Evolutionary conservation across 35 echinoderm and acorn worm species (phyloP).

Genomic region (Holothuria glaberrima): DNA sequence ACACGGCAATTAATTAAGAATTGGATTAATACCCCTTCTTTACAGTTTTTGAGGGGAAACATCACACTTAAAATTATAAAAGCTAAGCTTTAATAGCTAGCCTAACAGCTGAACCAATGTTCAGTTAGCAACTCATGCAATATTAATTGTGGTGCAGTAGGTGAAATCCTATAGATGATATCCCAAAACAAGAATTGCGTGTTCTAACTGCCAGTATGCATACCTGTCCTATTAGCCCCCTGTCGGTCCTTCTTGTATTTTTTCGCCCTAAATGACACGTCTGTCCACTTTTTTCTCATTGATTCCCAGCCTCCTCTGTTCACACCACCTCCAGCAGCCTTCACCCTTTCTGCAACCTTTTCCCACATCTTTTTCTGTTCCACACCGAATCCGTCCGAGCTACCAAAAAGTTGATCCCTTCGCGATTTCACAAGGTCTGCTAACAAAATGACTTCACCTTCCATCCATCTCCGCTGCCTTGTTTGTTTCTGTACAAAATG

Average conservation of each 20-base stretch:
- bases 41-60: too few relatives aligned
- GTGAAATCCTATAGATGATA: too few relatives aligned
- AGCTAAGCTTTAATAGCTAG: too few relatives aligned
- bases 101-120: too few relatives aligned
- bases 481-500: background rate
- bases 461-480: background rate
- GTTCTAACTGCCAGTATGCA: too few relatives aligned
- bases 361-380: background rate
- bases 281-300: background rate
- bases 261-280: background rate
- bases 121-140: too few relatives aligned
- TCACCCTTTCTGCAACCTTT: background rate
- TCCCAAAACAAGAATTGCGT: too few relatives aligned
- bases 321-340: background rate
- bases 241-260: background rate
- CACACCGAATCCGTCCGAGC: background rate
- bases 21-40: too few relatives aligned
- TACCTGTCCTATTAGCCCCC: background rate
- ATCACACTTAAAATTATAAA: too few relatives aligned
- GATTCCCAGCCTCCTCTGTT: background rate
- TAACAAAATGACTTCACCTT: background rate
- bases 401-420: background rate
- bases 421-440: background rate
- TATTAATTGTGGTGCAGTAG: too few relatives aligned
- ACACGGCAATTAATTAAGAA: too few relatives aligned